phyloP scores from a whole-genome alignment of 2,797 vertebrate species.

The Gambelia wislizenii region DNA sequence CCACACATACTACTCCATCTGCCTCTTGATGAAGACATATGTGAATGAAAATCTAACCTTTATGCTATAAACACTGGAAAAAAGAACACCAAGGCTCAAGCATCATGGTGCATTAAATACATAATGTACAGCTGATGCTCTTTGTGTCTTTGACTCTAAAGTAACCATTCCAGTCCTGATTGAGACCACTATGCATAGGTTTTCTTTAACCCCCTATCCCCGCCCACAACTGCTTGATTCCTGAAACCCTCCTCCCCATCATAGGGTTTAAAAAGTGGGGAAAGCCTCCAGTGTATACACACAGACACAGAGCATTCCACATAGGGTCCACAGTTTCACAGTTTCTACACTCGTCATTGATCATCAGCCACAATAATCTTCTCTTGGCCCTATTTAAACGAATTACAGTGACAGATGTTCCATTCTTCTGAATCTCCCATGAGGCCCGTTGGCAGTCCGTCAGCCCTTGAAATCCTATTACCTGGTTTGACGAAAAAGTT shows the following conservation, averaged over 20 bases:
- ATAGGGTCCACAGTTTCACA: neutral
- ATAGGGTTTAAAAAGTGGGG: neutral
- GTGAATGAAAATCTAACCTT: neutral
- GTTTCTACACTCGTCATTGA: neutral
- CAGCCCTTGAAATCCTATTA: constrained; percentile 73
- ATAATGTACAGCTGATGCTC: neutral
- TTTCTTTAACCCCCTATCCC: too few species aligned
- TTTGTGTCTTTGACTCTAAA: neutral
- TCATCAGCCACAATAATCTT: constrained; percentile 5
- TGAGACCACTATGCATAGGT: neutral
- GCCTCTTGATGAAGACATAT: neutral
- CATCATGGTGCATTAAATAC: neutral
- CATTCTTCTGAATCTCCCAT: neutral
- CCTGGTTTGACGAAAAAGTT: constrained; percentile 65
- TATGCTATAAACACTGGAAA: neutral
- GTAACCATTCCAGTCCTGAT: neutral
- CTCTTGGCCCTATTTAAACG: constrained; percentile 22
- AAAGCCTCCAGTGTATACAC: neutral
- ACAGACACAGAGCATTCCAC: neutral
- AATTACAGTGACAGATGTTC: constrained; percentile 61
- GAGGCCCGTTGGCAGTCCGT: neutral
- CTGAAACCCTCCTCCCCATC: neutral
- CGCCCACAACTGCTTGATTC: neutral
- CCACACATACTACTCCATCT: neutral
- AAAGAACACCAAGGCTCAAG: neutral